Evolutionary conservation across 2,888 invertebrate species (phyloP).

Genomic region (Leucophenga montana): DNA sequence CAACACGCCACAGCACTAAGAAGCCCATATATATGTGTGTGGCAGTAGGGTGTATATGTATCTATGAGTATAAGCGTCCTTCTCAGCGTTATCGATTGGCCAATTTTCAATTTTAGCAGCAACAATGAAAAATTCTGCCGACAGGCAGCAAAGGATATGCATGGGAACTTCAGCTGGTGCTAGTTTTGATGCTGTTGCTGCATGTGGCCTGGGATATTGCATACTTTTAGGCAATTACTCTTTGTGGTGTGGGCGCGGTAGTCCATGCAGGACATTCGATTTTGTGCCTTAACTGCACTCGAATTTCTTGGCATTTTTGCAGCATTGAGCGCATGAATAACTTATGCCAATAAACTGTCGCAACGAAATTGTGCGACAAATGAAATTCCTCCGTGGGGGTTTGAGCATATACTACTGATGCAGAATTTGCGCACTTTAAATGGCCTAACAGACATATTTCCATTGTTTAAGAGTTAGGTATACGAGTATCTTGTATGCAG

Average conservation of each 20-base stretch:
- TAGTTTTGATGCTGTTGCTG: not conserved
- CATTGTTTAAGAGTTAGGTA: too few relatives aligned
- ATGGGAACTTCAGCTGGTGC: not conserved
- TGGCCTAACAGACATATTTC: not conserved
- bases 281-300: not conserved
- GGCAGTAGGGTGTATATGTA: not conserved
- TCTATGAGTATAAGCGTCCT: not conserved
- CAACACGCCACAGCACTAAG: too few relatives aligned
- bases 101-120: conserved; percentile 25
- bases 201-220: not conserved
- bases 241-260: not conserved
- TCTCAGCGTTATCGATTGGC: conserved; percentile 16
- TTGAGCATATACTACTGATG: not conserved
- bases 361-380: not conserved
- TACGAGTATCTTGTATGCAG: too few relatives aligned
- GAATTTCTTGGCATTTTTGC: not conserved
- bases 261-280: not conserved
- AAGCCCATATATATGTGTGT: not conserved
- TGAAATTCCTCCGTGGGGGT: too few relatives aligned
- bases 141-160: not conserved
- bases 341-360: not conserved
- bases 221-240: conserved; percentile 18
- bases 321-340: conserved; percentile 1
- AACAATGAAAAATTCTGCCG: not conserved
- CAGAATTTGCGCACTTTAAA: conserved; percentile 9